Evolutionary conservation across 2,113 vertebrate species (phyloP), one percentile per base, ranked within the genome.

Genomic region (Oncorhynchus mykiss): DNA sequence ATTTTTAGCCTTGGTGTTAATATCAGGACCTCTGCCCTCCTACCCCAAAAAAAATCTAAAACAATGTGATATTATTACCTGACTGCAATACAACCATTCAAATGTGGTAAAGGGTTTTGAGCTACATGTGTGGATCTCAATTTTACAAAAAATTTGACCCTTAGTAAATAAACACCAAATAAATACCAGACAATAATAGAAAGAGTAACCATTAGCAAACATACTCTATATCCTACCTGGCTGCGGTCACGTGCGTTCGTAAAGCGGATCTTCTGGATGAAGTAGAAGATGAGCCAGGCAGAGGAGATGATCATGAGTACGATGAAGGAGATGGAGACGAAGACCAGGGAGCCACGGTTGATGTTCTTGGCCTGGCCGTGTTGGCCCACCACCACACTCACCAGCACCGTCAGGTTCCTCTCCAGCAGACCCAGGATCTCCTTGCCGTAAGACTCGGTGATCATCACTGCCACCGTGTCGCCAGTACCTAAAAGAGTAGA

Each of bases 261-360:
- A 86, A 96, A 95, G 86, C 96, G 95, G 85, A 99, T 96, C 94
- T 98, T 98, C 92, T 99, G 98, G 85, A 99, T 97, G 93, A 98
- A 99, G 93, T 99, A 99, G 93, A 99, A 99, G 90, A 99, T 95
- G 85, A 99, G 95, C 98, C 98, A 99, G 0, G 97, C 96, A 3
- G 97, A 97, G 39, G 96, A 98, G 92, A 99, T 97, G 76, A 99
- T 96, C 96, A 99, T 98, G 86, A 99, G 93, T 77, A 98, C 96
- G 75, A 99, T 98, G 90, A 99, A 99, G 84, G 97, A 99, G 93
- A 99, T 95, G 80, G 98, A 98, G 82, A 99, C 97, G 67, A 99
- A 99, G 88, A 99, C 95, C 76, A 99, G 91, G 7, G 98, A 99
- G 72, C 96, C 95, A 3, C 97, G 94, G 85, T 95, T 97, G 86